Evolutionary conservation across 2,113 vertebrate species (phyloP), one percentile per base, ranked within the genome.

Genomic region (Tretioscincus oriximinensis): DNA sequence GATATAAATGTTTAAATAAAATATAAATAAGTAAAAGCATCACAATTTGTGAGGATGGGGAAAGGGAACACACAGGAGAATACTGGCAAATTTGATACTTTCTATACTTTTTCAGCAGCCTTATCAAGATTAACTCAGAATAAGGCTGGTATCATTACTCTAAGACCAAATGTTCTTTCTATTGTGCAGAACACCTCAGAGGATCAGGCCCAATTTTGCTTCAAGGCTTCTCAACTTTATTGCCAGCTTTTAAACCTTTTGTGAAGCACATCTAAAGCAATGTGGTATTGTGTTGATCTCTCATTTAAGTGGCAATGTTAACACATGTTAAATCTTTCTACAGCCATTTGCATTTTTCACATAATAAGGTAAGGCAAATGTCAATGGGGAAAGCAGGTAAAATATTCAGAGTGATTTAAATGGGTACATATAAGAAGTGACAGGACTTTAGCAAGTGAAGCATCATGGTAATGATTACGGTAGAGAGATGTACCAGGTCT

Each of bases 371-470:
- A 66, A 73, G 74, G 70, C 35, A 58, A 66, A 67, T 73, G 49
- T 78, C 64, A 47, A 74, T 18, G 28, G 71, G 51, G 71, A 47
- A 77, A 77, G 28, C 28, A 1, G 0, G 61, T 2, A 58, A 28
- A 64, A 79, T 47, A 51, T 77, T 69, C n/a, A 69, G 16, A 12
- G 0, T 54, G 45, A 41, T 79, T 60, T 86, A 73, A 65, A 66
- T 4, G 9, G 77, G 84, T 63, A 21, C 0, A 71, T 58, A 41
- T 28, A 26, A 80, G 31, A 10, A 79, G 66, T 12, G 66, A 69
- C 35, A 31, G 82, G 51, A 51, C 83, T 14, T 35, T 84, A 67
- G 29, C 31, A 67, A 66, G 60, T 24, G 41, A 82, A 63, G n/a
- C 0, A 1, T 9, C 2, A 49, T 72, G 73, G 24, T 78, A 6